Evolutionary conservation across 2,113 vertebrate genomes (phyloP), one percentile per base, ranked within the genome.

Genomic region (Andinoacara biseriatus): DNA sequence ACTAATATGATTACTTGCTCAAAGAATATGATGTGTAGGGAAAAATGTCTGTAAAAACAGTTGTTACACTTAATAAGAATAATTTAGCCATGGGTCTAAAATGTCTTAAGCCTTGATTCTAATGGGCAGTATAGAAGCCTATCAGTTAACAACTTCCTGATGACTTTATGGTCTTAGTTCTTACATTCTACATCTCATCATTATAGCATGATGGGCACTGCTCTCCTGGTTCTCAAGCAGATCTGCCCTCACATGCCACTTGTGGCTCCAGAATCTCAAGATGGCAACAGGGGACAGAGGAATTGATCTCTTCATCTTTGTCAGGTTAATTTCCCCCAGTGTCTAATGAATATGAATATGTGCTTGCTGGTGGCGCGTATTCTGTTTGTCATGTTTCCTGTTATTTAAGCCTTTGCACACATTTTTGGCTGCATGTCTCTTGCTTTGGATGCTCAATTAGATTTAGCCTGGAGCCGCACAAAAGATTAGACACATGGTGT

Each of bases 391-490:
- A 54, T 14, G 26, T 72, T 33, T 17, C 52, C 58, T 46, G 1
- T 40, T 15, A 35, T 54, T 81, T 26, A 75, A 62, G 15, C 29
- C n/a, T 78, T 6, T 69, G 33, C 33, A 59, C 33, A 26, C 35
- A 26, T 78, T 76, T 78, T 54, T 52, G 33, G 24, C 29, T 38
- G 7, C 3, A 6, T 13, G 17, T 76, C 22, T 78, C 22, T 78
- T 1, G 33, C 22, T 43, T 74, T 38, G 22, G n/a, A 78, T 35
- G 35, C 10, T 11, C 72, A 62, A 38, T 78, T 60, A 31, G 59
- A 78, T 58, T 77, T 11, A 58, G 54, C 65, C 31, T 10, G n/a
- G 22, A 86, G 78, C 58, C 11, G 10, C 58, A 78, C 26, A 82
- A 61, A 67, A 82, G 58, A 81, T 76, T 13, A 74, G 14, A 69